Evolutionary conservation across 1,140 invertebrate genomes (phyloP), one percentile per base, ranked within the genome.

Genomic region (Cecropterus lyciades): DNA sequence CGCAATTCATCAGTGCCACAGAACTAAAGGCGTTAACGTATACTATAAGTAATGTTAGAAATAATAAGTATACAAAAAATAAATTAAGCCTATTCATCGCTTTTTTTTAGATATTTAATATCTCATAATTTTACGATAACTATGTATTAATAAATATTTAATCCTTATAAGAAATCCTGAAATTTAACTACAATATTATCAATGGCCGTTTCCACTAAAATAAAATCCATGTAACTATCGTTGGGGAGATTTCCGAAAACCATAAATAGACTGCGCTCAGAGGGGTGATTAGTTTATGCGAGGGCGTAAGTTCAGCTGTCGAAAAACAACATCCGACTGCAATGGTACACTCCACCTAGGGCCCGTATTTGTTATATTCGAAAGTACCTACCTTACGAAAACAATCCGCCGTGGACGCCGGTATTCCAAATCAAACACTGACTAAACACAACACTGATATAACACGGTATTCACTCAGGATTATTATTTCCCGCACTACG

Each of bases 351-450:
- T 20, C 37, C 8, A 46, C 20, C 20, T 42, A 46, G 42, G 43
- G 24, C 42, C 15, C 7, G 49, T 33, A 57, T 69, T 63, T 49
- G 20, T 51, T 53, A 67, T 82, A 79, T 75, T 69, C 70, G 68
- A 6, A 43, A n/a, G 5, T 14, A 14, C 40, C 1, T 82, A 87
- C 87, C 87, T 90, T 82, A 68, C 70, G 52, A 80, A 87, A 86
- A 84, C 79, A 80, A 80, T 73, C 66, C 67, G 66, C 68, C 69
- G 30, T 57, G 40, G 37, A 37, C 70, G 79, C 79, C 78, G 81
- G 81, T 86, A 84, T 86, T 82, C 84, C 83, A 77, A 84, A 75
- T 67, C 62, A 75, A 75, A 76, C 75, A 82, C 78, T 73, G 68
- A 72, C 65, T 70, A 53, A 73, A 67, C 76, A 77, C 71, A 52